A percentile compares a stretch with the other conserved stretches of the same genome.
phyloP scores from a whole-genome alignment of 2,113 vertebrate genomes.

The Pelecanus crispus region DNA sequence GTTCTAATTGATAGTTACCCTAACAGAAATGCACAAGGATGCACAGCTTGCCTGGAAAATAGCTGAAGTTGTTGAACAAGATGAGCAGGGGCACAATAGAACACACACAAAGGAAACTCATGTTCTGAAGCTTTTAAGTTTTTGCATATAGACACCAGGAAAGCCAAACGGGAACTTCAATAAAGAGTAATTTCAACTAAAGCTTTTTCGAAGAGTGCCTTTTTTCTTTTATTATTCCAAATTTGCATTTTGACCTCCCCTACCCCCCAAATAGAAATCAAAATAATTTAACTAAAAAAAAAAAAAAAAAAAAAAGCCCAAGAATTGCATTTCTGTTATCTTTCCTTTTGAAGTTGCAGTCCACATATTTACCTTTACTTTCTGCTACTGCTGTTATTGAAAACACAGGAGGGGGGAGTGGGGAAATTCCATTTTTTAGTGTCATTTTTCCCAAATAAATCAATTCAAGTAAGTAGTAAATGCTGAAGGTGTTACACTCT shows the following conservation, averaged over 20 bases:
- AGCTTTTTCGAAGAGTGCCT: neutral
- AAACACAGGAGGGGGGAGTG: fast-evolving
- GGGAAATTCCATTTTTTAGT: neutral
- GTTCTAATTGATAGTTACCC: neutral
- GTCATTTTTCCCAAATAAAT: neutral
- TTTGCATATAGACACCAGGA: neutral
- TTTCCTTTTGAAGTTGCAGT: neutral
- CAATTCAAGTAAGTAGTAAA: neutral
- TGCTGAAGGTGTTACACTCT: fast-evolving
- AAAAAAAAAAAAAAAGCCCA: neutral
- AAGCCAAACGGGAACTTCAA: fast-evolving
- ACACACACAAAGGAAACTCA: neutral
- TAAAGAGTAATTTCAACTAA: neutral
- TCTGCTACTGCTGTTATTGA: neutral
- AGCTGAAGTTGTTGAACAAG: neutral
- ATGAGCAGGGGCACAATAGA: neutral
- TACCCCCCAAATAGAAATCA: neutral
- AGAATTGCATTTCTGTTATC: neutral
- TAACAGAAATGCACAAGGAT: neutral
- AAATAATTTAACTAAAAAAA: neutral
- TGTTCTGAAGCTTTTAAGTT: neutral
- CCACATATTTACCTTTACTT: neutral
- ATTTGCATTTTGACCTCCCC: neutral
- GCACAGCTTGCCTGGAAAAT: neutral
- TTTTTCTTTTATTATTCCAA: neutral